Evolutionary conservation across 2,888 invertebrate genomes (phyloP).

Genomic region (Agonopterix heracliana): DNA sequence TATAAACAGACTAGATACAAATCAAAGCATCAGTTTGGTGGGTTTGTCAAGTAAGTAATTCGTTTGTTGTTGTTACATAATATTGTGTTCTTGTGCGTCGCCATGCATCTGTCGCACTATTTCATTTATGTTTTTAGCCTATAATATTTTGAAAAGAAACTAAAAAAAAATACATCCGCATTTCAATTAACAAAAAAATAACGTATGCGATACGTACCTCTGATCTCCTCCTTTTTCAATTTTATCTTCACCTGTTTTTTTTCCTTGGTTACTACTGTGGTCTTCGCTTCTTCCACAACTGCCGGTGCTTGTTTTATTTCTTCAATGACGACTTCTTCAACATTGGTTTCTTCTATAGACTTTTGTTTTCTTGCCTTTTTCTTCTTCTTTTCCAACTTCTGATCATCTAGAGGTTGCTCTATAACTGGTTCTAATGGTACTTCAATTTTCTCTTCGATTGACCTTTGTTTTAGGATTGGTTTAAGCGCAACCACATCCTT

Average conservation of each 20-base stretch:
- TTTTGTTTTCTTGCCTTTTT: constrained; percentile 20
- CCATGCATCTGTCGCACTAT: no score
- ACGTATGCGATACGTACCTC: constrained; percentile 26
- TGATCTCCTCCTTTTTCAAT: constrained; percentile 26
- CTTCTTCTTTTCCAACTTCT: constrained; percentile 22
- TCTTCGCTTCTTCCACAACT: constrained; percentile 45
- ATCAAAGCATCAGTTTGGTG: no score
- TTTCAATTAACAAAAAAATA: neutral
- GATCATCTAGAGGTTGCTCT: constrained; percentile 27
- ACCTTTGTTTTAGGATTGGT: constrained; percentile 20
- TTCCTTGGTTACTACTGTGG: constrained; percentile 20
- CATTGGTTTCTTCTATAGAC: constrained; percentile 20
- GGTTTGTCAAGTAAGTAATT: no score
- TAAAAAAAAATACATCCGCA: neutral
- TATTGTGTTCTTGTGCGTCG: no score
- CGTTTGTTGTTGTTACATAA: no score
- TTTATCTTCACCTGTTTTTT: constrained; percentile 34
- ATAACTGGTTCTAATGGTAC: constrained; percentile 32
- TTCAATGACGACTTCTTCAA: constrained; percentile 24
- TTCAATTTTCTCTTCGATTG: constrained; percentile 24
- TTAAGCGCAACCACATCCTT: constrained; percentile 43
- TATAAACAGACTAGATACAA: no score
- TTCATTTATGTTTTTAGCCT: no score
- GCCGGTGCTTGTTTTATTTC: constrained; percentile 27
- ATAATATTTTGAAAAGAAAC: no score